Evolutionary conservation across 2,888 invertebrate genomes (phyloP), one percentile per base, ranked within the genome.

Genomic region (Priocnemis perturbator): DNA sequence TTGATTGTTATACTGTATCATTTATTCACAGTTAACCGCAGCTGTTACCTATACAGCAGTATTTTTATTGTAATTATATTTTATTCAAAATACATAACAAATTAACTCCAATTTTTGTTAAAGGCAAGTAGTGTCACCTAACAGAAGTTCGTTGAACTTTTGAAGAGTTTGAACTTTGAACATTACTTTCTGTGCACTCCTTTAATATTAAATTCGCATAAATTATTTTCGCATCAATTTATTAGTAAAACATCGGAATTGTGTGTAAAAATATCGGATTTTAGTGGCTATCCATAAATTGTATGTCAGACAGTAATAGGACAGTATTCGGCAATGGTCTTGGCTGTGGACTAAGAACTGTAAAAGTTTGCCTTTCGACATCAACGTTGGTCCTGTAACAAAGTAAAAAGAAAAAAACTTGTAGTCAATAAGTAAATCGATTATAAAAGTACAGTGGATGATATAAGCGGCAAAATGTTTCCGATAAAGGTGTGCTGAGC

Each of bases 281-380:
- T 90, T 90, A 95, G 88, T 96, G 96, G 83, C 94, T 95, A 89
- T 98, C 98, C 96, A 98, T 97, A 89, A 97, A 98, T 87, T 97
- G 97, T 74, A 98, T 90, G 77, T 98, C 98, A 0, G 98, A 97
- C 26, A 97, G 90, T 55, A 99, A 90, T 45, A 98, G 90, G 59
- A 98, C 91, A 3, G 94, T 95, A 89, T 96, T 95, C 23, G 98
- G 98, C 56, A 99, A 90, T 0, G 98, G 98, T 52, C 97, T 93
- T 4, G 98, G 97, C 87, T 98, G 97, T 0, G 98, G 98, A 0
- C 98, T 97, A 47, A 99, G 91, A 21, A 99, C 92, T 37, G 97
- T 98, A 73, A 98, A 91, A 17, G 93, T 93, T 89, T 97, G 96
- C 37, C 95, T 92, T 50, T 98, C 98, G 84, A 93, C 92, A 87